phyloP scores from a whole-genome alignment of 2,797 vertebrate species.

The Australoheros facetus region DNA sequence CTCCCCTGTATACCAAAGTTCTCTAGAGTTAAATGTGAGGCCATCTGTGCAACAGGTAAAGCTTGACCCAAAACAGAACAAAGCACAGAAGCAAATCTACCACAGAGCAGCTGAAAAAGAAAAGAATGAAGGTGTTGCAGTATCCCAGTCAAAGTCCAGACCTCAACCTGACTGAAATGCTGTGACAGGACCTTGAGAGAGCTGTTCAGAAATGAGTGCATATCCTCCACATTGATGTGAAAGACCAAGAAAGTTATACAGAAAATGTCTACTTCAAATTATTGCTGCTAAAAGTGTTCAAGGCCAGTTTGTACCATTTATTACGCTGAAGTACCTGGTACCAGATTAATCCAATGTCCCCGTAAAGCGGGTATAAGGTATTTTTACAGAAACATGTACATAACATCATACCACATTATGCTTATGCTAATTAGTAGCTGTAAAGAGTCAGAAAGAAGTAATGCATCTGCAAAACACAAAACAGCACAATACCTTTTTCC shows the following conservation, averaged over 20 bases:
- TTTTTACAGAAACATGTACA: background rate
- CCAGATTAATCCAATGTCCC: background rate
- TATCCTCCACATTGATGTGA: background rate
- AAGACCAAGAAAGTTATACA: background rate
- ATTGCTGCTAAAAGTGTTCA: background rate
- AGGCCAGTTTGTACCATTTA: background rate
- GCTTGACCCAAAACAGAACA: background rate
- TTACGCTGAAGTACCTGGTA: background rate
- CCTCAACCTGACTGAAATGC: background rate
- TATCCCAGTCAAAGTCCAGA: background rate
- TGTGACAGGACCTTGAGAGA: background rate
- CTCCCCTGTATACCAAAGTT: background rate
- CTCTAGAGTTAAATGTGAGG: background rate
- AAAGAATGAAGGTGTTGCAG: background rate
- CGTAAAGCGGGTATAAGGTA: background rate
- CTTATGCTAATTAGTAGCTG: background rate
- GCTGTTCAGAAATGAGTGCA: background rate
- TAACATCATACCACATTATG: background rate
- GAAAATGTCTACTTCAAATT: too few species aligned
- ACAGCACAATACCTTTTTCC: too few species aligned
- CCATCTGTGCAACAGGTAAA: background rate
- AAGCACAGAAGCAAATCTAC: background rate
- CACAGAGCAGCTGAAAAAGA: too few species aligned
- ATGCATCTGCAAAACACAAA: background rate
- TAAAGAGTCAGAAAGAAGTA: background rate